Base-by-base conservation (phyloP, 2,113 vertebrate species). In the Gavia stellata region DNA sequence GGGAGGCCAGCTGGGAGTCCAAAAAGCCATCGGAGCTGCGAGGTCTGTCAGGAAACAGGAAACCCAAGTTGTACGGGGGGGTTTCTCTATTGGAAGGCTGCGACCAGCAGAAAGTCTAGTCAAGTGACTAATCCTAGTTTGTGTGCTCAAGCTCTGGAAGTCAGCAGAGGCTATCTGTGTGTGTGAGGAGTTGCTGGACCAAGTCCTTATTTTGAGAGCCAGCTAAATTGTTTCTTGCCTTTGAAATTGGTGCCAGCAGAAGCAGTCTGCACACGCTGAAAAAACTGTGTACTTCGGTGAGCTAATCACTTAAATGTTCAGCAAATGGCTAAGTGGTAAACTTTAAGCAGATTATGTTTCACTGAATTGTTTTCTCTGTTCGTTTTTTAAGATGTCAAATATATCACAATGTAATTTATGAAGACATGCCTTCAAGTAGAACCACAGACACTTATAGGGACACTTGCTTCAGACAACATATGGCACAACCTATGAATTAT, bases 401-500 rank as follows among this genome's bases (percentile, higher is more conserved):
- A 62, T 94, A 90, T 97, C 94, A 88, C 88, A 75, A 33, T 3
- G 45, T 90, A 94, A 82, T 96, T 95, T 92, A 82, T 75, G 86
- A 84, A 93, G 90, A 88, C 78, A 34, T 86, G 91, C 81, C 92
- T 97, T 96, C 5, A 0, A 90, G 95, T 75, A 81, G 74, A 87
- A 81, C 86, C 71, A 82, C 34, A 55, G 91, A 90, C 95, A 93
- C 87, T 95, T 97, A 78, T 6, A 92, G 73, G 88, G 77, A 73
- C 63, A 78, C 87, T 92, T 92, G 45, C 67, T 97, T 91, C 92
- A 97, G 94, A 92, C 95, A 86, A 31, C 97, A 97, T 97, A 96
- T 97, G 96, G 92, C 83, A 90, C 82, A 81, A 75, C 62, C 78
- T 93, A 97, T 98, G 93, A 97, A 98, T 97, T 97, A 97, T 97